These are phyloP conservation scores for Centropristis striata DNA, from an alignment of 2,113 vertebrate genomes.

Conservation along the genomic window DNA sequence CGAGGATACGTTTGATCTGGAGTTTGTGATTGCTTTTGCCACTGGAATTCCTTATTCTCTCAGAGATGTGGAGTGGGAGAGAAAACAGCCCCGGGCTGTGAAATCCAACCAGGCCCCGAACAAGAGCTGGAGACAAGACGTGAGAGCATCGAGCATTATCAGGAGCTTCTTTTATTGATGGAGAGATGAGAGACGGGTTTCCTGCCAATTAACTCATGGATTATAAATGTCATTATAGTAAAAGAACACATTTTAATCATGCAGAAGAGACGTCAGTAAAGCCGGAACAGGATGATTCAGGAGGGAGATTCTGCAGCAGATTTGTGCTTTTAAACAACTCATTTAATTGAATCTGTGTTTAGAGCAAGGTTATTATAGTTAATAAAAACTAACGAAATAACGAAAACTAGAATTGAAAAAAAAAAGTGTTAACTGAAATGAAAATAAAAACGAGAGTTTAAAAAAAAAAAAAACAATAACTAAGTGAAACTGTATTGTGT, in stretches of 20 bases:
- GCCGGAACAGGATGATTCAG: neutral
- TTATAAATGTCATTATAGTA: neutral
- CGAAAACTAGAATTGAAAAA: too few relatives aligned
- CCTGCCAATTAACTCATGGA: neutral
- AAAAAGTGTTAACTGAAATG: too few relatives aligned
- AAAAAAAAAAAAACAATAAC: too few relatives aligned
- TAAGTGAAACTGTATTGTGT: too few relatives aligned
- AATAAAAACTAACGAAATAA: too few relatives aligned
- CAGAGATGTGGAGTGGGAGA: slow-evolving; percentile 75
- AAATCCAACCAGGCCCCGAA: slow-evolving; percentile 56
- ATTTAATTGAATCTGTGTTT: too few relatives aligned
- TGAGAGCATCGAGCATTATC: slow-evolving; percentile 20
- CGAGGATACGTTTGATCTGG: slow-evolving; percentile 84
- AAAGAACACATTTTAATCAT: neutral
- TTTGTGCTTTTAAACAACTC: too few relatives aligned
- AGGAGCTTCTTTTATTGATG: slow-evolving; percentile 47
- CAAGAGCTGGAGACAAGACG: slow-evolving; percentile 42
- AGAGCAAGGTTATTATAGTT: too few relatives aligned
- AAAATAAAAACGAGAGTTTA: too few relatives aligned
- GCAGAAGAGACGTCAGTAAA: neutral
- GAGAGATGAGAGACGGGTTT: neutral
- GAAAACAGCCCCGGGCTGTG: slow-evolving; percentile 78
- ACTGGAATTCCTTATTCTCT: slow-evolving; percentile 81
- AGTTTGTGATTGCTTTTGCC: slow-evolving; percentile 79
- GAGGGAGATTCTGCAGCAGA: neutral